Base-by-base conservation (phyloP, 37 sponge, comb jelly and placozoan genomes). In the Amphimedon queenslandica region DNA sequence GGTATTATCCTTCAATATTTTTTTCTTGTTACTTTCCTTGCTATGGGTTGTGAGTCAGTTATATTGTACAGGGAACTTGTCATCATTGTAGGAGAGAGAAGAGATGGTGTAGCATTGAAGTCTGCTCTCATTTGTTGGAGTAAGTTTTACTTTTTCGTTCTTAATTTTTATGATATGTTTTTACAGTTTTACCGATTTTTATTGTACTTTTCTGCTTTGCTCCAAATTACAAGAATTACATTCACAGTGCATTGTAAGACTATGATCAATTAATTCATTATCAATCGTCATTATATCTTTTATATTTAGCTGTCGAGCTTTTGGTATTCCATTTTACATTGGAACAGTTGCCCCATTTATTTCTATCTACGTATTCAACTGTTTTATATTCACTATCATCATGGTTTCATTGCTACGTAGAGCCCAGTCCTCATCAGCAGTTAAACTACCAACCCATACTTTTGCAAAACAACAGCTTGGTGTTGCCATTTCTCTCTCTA, bases 1-100 rank as follows among this genome's bases (percentile, higher is more conserved):
- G 72, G 55, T 35, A 73, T 57, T 36, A 42, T 81, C 3, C 66
- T 81, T 13, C 81, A 81, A 42, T 81, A 81, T 73, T 81, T 81
- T 73, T 58, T 81, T 47, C 68, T 81, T 21, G 81, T 42, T 18
- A 63, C 68, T 11, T 73, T 73, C 74, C 27, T 73, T 29, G 10
- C 31, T 23, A 81, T 81, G 81, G 74, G 67, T 55, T 73, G 67
- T 25, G 73, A 72, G 24, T 73, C 81, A 1, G 72, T 81, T 41
- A 64, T 53, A 42, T 57, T 81, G 24, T 73, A 73, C 57, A 37
- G 40, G n/a, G 51, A 73, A 34, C 74, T 81, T 40, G 81, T 81
- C 3, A 10, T 66, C 8, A 73, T 81, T 23, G 30, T 81, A 37
- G 51, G 40, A 10, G 51, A 57, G 6, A 39, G 58, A 10, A 58